A percentile compares a stretch with the other conserved stretches of the same genome.
phyloP scores from a whole-genome alignment of 1,140 invertebrate species.

The Bombus cullumanus region DNA sequence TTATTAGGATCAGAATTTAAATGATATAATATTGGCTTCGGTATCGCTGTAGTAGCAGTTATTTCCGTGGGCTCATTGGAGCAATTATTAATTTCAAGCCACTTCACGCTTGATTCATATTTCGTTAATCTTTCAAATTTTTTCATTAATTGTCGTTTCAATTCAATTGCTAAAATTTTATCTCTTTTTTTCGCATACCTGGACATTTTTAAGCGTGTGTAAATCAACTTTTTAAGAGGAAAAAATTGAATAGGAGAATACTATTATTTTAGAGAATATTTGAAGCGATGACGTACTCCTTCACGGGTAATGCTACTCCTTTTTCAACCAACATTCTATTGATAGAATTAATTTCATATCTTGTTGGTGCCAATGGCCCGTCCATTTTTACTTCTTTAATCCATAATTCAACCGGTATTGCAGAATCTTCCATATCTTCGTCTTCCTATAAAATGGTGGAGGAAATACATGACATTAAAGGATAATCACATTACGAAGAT shows the following conservation, averaged over 20 bases:
- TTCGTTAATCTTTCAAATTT: background rate
- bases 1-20: background rate
- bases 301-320: slow-evolving; percentile 84
- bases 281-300: slow-evolving; percentile 64
- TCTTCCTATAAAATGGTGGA: slow-evolving; percentile 1
- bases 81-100: background rate
- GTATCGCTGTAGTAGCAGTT: background rate
- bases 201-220: too few relatives aligned
- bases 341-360: slow-evolving; percentile 82
- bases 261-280: background rate
- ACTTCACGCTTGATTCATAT: slow-evolving; percentile 19
- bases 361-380: slow-evolving; percentile 82
- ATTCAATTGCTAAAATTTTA: slow-evolving; percentile 70
- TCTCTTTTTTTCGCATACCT: slow-evolving; percentile 44
- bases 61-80: background rate
- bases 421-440: slow-evolving; percentile 60
- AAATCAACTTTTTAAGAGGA: background rate
- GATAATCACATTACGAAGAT: background rate
- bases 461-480: background rate
- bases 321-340: slow-evolving; percentile 83
- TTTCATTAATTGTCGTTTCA: slow-evolving; percentile 65
- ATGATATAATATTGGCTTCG: background rate
- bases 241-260: background rate
- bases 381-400: slow-evolving; percentile 78
- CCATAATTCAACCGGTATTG: slow-evolving; percentile 84